Conservation (phyloP, 2,113 vertebrate genomes). For the Orycteropus afer region DNA sequence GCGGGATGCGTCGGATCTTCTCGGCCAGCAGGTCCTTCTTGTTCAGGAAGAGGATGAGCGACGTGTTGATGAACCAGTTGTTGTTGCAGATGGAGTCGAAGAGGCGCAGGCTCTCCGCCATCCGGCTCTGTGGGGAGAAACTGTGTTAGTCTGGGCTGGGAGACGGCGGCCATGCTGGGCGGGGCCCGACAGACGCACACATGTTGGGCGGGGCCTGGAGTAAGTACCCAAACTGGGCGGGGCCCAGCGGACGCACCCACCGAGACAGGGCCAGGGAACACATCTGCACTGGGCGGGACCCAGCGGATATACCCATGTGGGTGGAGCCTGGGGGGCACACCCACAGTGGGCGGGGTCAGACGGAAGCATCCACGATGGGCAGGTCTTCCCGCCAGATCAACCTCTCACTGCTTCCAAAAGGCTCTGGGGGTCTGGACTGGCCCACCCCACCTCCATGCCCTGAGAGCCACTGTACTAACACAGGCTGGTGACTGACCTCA, state of each 20-base stretch:
- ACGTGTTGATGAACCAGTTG: constrained; percentile 99
- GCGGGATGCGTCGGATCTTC: constrained; percentile 98
- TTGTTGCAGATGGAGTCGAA: constrained; percentile 99
- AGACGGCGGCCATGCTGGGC: background rate
- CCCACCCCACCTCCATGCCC: background rate
- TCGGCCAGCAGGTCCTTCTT: constrained; percentile 99
- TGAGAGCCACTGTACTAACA: background rate
- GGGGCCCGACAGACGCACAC: no score
- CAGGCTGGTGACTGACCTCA: background rate
- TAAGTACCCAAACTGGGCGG: no score
- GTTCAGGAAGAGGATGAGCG: constrained; percentile 99
- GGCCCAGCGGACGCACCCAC: no score
- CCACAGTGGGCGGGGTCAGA: no score
- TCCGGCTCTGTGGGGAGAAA: constrained; percentile 91
- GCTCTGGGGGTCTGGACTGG: background rate
- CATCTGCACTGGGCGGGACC: no score
- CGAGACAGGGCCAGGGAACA: no score
- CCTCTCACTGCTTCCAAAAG: no score
- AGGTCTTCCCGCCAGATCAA: background rate
- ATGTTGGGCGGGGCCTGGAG: no score
- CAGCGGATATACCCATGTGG: no score
- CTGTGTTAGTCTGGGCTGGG: background rate
- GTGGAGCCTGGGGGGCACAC: no score
- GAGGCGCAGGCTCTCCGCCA: constrained; percentile 99
- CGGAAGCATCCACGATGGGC: no score